Conservation (phyloP, 1,140 invertebrate species). For the Pentalonia nigronervosa region DNA sequence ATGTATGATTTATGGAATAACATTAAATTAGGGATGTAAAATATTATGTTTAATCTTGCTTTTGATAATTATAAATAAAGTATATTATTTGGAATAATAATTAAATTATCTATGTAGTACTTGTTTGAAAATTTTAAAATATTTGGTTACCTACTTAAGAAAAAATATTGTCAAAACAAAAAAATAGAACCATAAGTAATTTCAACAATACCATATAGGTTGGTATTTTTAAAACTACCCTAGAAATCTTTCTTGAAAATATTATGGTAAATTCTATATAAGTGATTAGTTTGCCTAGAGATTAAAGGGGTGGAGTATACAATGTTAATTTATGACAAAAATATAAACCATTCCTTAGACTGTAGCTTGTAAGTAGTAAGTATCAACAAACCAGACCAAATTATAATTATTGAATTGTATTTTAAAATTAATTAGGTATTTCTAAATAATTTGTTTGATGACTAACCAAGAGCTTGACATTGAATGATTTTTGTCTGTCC, state of each 20-base stretch:
- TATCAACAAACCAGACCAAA: not conserved
- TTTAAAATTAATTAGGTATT: not conserved
- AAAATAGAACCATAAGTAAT: too few relatives aligned
- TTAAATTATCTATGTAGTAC: too few relatives aligned
- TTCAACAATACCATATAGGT: not conserved
- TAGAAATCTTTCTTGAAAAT: not conserved
- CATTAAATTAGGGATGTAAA: not conserved
- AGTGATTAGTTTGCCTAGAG: not conserved
- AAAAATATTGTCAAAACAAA: too few relatives aligned
- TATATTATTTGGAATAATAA: not conserved
- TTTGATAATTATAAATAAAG: not conserved
- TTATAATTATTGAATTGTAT: not conserved
- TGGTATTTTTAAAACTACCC: not conserved
- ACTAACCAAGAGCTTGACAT: constrained; percentile 84
- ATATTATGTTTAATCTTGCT: not conserved
- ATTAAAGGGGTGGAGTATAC: too few relatives aligned
- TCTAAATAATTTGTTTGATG: not conserved
- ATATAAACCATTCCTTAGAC: not conserved
- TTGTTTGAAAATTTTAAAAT: too few relatives aligned
- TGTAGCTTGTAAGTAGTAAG: not conserved
- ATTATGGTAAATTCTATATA: not conserved
- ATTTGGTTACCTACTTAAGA: too few relatives aligned
- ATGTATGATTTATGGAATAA: not conserved
- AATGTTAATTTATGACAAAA: not conserved
- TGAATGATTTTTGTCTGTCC: constrained; percentile 88